Evolutionary conservation across 2,797 vertebrate genomes (phyloP), one percentile per base, ranked within the genome.

Genomic region (Eleutherodactylus coqui): DNA sequence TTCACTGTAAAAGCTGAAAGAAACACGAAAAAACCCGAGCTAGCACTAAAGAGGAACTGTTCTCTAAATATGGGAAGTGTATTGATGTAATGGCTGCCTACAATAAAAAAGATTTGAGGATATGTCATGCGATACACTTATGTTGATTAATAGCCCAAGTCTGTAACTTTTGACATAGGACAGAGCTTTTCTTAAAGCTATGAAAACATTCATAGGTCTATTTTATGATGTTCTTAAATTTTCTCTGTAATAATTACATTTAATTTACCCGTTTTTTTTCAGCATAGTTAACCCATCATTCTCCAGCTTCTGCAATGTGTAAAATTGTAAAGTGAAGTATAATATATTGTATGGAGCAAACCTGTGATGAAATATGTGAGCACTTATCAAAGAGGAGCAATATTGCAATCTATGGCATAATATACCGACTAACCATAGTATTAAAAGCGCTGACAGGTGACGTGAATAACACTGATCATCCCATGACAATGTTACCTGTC

Each of bases 181-280:
- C 75, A 76, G 47, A 76, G 47, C 75, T 76, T 76, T 76, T 51
- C 75, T 49, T 76, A 76, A 75, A 76, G 75, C 47, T 51, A 76
- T 51, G 29, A 51, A 51, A 51, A 51, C 75, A 76, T 53, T 51
- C 45, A 76, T 34, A 76, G 75, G 75, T 76, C 47, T 53, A 76
- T 76, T 51, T 76, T 51, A 76, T 51, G 47, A 51, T 76, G 75
- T 76, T 51, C 75, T 27, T 73, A 73, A 73, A 73, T 73, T 73
- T 43, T 73, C 69, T 73, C 41, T 13, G 32, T 76, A 53, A 76
- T 76, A 51, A 76, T 76, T 76, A 76, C 75, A 76, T 51, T 76
- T 76, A 76, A 49, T 51, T 76, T 29, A 34, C 17, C 45, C 51
- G 73, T 75, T 27, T 53, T 76, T n/a, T 34, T 51, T 47, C 21